These are phyloP conservation scores for Paragorgia papillata DNA, from an alignment of 92 coral and sea anemone genomes.

Conservation along the genomic window DNA sequence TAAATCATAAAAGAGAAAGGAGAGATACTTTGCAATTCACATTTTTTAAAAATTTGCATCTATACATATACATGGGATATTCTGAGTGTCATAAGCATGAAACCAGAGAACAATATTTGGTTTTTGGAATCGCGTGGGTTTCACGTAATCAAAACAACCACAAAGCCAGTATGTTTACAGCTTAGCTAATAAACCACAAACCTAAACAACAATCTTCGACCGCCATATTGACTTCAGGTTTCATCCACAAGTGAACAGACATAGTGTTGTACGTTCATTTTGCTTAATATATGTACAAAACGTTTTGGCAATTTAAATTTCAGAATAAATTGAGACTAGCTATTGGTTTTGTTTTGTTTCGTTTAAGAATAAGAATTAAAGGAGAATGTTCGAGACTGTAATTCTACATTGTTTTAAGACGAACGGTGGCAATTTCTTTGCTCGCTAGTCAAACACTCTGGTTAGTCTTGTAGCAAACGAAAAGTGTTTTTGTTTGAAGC, in stretches of 20 bases:
- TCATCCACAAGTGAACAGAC: background rate
- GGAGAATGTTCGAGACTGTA: too few relatives aligned
- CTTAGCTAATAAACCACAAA: background rate
- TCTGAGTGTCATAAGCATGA: conserved; percentile 37
- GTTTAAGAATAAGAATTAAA: too few relatives aligned
- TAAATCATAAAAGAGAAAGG: conserved; percentile 62
- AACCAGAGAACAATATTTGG: conserved; percentile 49
- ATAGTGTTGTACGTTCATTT: background rate
- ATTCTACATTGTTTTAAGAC: too few relatives aligned
- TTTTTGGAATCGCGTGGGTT: conserved; percentile 37
- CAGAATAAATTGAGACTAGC: too few relatives aligned
- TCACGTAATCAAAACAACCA: background rate
- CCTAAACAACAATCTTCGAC: background rate
- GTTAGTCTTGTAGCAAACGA: too few relatives aligned
- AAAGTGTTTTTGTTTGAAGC: too few relatives aligned
- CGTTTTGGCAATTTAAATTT: background rate
- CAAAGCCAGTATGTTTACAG: background rate
- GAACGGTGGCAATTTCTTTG: too few relatives aligned
- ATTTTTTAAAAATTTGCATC: conserved; percentile 92
- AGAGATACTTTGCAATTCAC: conserved; percentile 97
- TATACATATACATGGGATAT: conserved; percentile 97
- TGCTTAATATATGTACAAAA: background rate
- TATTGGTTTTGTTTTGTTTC: too few relatives aligned
- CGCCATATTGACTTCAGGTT: background rate
- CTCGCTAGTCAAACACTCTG: too few relatives aligned